A percentile compares a stretch with the other conserved stretches of the same genome.
These are phyloP conservation scores for Steinernema hermaphroditum DNA, from an alignment of 2,888 invertebrate species.

Conservation along the genomic window DNA sequence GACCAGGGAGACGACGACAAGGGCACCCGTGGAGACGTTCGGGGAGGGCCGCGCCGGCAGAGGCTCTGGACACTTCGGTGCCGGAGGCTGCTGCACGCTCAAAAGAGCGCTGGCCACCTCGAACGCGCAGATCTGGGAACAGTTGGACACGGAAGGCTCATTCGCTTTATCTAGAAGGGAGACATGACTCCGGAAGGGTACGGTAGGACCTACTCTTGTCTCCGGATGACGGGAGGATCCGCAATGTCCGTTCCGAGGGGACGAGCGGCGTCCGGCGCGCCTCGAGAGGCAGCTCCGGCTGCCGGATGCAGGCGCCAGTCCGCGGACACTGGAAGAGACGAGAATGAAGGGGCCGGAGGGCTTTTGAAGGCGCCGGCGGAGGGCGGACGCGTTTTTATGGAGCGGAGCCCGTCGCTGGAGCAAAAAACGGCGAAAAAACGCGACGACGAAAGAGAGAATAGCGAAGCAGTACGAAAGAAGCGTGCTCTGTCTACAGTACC, in stretches of 20 bases:
- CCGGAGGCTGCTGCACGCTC: neutral
- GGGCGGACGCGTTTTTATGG: constrained; percentile 29
- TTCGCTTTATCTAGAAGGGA: neutral
- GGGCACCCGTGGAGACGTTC: constrained; percentile 25
- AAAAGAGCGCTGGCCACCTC: constrained; percentile 14
- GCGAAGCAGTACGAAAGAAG: constrained; percentile 21
- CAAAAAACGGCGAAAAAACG: constrained; percentile 26
- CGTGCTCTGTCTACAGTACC: neutral
- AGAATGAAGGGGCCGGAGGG: constrained; percentile 13
- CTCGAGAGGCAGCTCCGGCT: constrained; percentile 1
- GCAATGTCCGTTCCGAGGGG: neutral
- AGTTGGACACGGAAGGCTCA: neutral
- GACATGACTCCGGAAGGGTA: neutral
- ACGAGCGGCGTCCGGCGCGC: constrained; percentile 10
- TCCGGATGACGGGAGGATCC: neutral
- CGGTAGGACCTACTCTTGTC: constrained; percentile 11
- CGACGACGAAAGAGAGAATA: neutral
- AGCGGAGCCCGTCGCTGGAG: neutral
- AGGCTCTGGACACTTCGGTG: neutral
- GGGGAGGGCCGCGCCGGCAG: neutral
- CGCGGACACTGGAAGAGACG: constrained; percentile 24
- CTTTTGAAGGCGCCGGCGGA: neutral
- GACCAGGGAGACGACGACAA: constrained; percentile 11
- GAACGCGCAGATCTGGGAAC: neutral
- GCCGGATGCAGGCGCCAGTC: constrained; percentile 1